A percentile compares a stretch with the other conserved stretches of the same genome.
Conservation (phyloP, 2,888 invertebrate genomes). For the Chaetogeoica ovagalla region DNA sequence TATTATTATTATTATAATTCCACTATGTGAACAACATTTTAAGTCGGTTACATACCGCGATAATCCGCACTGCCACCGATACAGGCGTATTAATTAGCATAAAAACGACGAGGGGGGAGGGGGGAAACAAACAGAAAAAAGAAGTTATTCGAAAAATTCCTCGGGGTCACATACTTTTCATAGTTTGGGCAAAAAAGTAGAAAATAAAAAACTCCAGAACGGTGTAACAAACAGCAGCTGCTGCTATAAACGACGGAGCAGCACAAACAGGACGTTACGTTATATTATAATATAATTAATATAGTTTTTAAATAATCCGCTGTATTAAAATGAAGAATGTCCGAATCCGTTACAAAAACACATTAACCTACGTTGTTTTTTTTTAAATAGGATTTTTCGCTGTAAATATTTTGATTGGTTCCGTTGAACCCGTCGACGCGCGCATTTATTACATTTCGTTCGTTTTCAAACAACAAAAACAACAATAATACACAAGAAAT, state of each 20-base stretch:
- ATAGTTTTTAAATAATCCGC: slow-evolving; percentile 15
- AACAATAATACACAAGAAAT: no score
- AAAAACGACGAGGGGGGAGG: neutral
- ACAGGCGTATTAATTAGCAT: slow-evolving; percentile 7
- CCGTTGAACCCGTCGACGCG: no score
- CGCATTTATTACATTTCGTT: no score
- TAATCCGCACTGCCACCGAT: no score
- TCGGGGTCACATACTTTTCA: neutral
- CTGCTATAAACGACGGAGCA: no score
- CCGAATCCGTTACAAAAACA: neutral
- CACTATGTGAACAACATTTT: neutral
- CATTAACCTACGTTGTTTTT: no score
- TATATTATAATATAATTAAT: neutral
- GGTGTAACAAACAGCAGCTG: neutral
- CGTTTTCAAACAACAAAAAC: no score
- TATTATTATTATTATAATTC: no score
- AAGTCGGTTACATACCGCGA: neutral
- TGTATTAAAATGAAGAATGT: slow-evolving; percentile 6
- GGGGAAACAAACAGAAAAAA: neutral
- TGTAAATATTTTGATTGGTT: no score
- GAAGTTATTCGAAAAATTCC: neutral
- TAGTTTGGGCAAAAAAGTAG: neutral
- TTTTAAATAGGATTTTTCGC: no score
- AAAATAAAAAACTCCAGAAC: neutral
- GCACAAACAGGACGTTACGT: neutral